Percentiles rank a stretch among this genome's conserved stretches.
These are phyloP conservation scores for Gryllus bimaculatus DNA, from an alignment of 1,140 invertebrate genomes.

Conservation along the genomic window DNA sequence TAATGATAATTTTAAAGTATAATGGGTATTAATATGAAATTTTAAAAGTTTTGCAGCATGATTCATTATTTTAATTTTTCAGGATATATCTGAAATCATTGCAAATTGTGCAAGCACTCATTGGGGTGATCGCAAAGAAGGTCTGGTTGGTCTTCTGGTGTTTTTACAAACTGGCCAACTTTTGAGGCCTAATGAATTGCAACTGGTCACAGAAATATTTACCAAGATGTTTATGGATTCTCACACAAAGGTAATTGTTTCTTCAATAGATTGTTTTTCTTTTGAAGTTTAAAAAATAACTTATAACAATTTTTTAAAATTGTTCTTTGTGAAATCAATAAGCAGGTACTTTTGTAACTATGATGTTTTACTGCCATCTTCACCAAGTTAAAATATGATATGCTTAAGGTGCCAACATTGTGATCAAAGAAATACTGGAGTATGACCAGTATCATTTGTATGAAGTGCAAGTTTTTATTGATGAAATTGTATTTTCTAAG, in stretches of 20 bases:
- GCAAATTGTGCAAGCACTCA: conserved; percentile 74
- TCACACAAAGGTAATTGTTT: conserved; percentile 66
- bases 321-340: background rate
- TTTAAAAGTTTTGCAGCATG: no score
- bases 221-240: conserved; percentile 95
- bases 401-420: no score
- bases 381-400: no score
- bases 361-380: no score
- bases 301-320: background rate
- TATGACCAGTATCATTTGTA: no score
- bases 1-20: no score
- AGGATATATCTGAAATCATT: conserved; percentile 85
- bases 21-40: no score
- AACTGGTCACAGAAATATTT: conserved; percentile 79
- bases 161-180: conserved; percentile 61
- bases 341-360: background rate
- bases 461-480: no score
- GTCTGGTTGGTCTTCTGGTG: conserved; percentile 67
- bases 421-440: no score
- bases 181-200: conserved; percentile 60
- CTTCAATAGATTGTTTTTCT: background rate
- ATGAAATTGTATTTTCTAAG: no score
- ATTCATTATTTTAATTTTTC: conserved; percentile 14
- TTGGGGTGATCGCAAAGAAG: conserved; percentile 89
- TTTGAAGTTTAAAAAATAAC: background rate